Conservation (phyloP, 1,140 invertebrate species). For the Drosophila persimilis region DNA sequence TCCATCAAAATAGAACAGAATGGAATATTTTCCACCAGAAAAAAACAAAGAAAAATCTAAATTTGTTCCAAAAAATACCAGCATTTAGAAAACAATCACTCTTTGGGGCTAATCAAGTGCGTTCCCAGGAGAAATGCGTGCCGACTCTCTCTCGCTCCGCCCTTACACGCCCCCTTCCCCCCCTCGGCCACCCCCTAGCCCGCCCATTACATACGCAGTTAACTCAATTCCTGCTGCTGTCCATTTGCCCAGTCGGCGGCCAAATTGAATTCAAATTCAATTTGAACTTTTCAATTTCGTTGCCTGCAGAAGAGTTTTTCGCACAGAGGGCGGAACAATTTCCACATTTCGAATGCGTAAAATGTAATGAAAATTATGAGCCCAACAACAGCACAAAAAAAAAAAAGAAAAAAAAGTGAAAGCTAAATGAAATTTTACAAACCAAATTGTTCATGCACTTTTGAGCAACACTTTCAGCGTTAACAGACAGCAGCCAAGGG, state of each 20-base stretch:
- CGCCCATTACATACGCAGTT: slow-evolving; percentile 69
- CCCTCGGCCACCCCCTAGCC: not conserved
- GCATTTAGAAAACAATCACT: not conserved
- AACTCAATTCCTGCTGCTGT: slow-evolving; percentile 55
- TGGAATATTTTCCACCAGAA: not conserved
- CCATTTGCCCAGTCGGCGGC: slow-evolving; percentile 56
- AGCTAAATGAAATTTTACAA: slow-evolving; percentile 77
- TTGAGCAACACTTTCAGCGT: slow-evolving; percentile 72
- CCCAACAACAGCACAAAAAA: slow-evolving; percentile 10
- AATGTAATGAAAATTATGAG: slow-evolving; percentile 77
- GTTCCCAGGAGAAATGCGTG: slow-evolving; percentile 51
- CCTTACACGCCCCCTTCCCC: not conserved
- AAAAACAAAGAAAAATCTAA: not conserved
- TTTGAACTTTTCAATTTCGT: slow-evolving; percentile 82
- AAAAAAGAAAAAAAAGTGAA: slow-evolving; percentile 49
- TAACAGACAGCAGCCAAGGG: slow-evolving; percentile 28
- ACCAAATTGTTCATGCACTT: slow-evolving; percentile 77
- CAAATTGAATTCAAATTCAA: slow-evolving; percentile 83
- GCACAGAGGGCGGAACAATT: slow-evolving; percentile 30
- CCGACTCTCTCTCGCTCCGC: slow-evolving; percentile 19
- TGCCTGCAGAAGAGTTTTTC: slow-evolving; percentile 17
- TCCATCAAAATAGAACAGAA: no score
- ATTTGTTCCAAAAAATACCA: not conserved
- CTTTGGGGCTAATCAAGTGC: slow-evolving; percentile 34
- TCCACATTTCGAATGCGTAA: slow-evolving; percentile 73